Evolutionary conservation across 2,113 vertebrate genomes (phyloP).

Genomic region (Cheirogaleus medius): DNA sequence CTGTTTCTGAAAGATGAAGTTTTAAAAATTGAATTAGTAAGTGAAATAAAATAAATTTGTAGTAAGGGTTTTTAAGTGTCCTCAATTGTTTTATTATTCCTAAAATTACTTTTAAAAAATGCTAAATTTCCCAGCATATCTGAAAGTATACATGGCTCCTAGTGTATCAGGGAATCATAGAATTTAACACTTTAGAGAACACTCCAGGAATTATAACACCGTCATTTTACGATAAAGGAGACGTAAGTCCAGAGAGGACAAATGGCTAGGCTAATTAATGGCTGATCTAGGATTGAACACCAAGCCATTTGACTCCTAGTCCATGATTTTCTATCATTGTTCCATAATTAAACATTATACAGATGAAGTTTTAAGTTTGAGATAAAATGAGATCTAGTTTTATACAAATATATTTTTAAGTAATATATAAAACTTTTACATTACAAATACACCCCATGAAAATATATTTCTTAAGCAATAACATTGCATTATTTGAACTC

Average conservation of each 20-base stretch:
- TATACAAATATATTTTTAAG: not conserved
- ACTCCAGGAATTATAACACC: not conserved
- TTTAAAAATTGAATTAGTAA: not conserved
- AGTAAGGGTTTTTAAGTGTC: not conserved
- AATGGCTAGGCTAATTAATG: not conserved
- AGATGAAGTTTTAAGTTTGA: not conserved
- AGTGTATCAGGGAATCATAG: not conserved
- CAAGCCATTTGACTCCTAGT: not conserved
- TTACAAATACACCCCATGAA: not conserved
- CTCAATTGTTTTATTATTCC: not conserved
- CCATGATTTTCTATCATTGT: not conserved
- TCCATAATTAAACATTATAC: not conserved
- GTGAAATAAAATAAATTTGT: not conserved
- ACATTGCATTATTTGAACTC: not conserved
- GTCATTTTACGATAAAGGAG: not conserved
- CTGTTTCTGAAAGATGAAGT: not conserved
- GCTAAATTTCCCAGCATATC: not conserved
- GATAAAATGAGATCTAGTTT: not conserved
- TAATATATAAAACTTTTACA: not conserved
- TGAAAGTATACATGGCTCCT: not conserved
- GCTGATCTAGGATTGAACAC: not conserved
- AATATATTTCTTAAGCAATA: not conserved
- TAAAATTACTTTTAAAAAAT: constrained; percentile 4
- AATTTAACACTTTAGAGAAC: not conserved
- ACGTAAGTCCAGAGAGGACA: not conserved